Evolutionary conservation across 2,888 invertebrate genomes (phyloP).

Genomic region (Bedellia somnulentella): DNA sequence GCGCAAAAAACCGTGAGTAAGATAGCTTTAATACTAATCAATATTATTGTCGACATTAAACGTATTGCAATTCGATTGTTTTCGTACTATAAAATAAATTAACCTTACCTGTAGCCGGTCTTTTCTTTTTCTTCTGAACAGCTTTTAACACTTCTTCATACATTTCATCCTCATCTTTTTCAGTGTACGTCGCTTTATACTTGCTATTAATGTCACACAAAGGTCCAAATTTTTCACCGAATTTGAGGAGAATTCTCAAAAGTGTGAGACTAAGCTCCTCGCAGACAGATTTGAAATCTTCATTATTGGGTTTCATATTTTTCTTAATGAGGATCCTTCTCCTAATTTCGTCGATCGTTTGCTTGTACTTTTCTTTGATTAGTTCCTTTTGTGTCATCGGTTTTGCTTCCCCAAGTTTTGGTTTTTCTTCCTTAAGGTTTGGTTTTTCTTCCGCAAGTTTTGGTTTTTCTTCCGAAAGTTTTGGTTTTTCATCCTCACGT

Average conservation of each 20-base stretch:
- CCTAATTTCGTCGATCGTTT: slow-evolving; percentile 1
- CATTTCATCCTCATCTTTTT: slow-evolving; percentile 1
- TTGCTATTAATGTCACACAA: slow-evolving; percentile 1
- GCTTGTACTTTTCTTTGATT: slow-evolving; percentile 1
- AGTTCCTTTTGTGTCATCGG: background rate
- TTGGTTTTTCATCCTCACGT: no score
- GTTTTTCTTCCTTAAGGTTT: no score
- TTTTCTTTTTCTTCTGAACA: slow-evolving; percentile 15
- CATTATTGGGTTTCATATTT: background rate
- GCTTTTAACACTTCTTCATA: background rate
- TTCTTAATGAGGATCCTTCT: background rate
- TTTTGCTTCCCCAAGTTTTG: background rate
- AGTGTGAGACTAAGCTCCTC: slow-evolving; percentile 2
- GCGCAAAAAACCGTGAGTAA: no score
- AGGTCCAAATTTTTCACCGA: slow-evolving; percentile 3
- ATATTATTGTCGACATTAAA: no score
- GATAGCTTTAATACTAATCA: no score
- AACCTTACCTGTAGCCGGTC: slow-evolving; percentile 35
- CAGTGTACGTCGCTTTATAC: background rate
- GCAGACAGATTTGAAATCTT: slow-evolving; percentile 1
- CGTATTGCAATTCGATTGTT: no score
- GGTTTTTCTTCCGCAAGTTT: no score
- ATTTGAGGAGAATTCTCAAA: slow-evolving; percentile 3
- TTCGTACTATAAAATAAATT: no score
- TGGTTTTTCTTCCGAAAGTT: no score